These are phyloP conservation scores for Dascyllus trimaculatus DNA, from an alignment of 2,113 vertebrate species.

Conservation along the genomic window DNA sequence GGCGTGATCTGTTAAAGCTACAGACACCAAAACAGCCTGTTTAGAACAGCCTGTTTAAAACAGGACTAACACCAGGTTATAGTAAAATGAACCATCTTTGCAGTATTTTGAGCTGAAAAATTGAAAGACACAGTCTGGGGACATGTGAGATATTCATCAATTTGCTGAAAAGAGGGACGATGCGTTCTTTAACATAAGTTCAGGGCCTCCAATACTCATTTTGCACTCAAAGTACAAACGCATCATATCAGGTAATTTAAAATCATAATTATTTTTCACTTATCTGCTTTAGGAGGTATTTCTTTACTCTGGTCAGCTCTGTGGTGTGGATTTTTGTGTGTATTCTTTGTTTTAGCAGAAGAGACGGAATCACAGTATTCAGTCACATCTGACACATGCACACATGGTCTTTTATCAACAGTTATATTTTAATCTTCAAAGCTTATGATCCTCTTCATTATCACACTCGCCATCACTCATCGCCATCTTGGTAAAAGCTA, in stretches of 20 bases:
- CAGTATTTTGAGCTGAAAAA: no score
- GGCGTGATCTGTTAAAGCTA: no score
- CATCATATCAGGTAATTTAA: neutral
- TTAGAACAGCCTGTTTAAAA: no score
- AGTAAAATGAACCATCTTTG: no score
- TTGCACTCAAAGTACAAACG: no score
- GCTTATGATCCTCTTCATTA: constrained; percentile 15
- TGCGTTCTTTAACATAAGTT: no score
- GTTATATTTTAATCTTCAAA: constrained; percentile 25
- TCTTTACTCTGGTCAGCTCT: neutral
- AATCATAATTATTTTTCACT: neutral
- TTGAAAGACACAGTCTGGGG: no score
- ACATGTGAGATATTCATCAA: no score
- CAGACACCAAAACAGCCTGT: no score
- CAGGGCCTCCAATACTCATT: no score
- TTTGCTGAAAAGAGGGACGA: no score
- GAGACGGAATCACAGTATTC: neutral
- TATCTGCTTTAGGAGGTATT: neutral
- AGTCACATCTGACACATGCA: constrained; percentile 12
- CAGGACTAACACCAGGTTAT: no score
- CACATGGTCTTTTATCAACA: constrained; percentile 11
- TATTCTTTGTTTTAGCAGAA: constrained; percentile 5
- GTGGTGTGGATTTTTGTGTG: neutral
- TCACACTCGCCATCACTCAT: neutral
- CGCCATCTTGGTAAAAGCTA: neutral